These are phyloP conservation scores for Nyctereutes procyonoides DNA, from an alignment of 2,113 vertebrate genomes.

Conservation along the genomic window DNA sequence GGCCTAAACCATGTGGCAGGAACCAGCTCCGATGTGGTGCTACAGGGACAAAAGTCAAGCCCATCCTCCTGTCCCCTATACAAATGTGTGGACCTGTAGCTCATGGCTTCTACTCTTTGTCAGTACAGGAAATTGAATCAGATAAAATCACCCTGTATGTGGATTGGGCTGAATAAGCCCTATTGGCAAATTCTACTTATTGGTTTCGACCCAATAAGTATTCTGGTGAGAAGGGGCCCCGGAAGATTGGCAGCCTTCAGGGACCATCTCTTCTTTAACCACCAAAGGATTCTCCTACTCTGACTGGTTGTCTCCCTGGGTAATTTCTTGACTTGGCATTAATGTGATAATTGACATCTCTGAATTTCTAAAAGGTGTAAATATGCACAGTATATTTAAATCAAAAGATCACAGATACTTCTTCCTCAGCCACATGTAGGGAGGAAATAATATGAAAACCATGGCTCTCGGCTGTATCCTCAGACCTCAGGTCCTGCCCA, in stretches of 20 bases:
- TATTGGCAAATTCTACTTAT: neutral
- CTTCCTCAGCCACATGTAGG: neutral
- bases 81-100: fast-evolving
- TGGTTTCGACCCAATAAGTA: neutral
- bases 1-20: neutral
- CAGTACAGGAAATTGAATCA: neutral
- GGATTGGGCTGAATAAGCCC: neutral
- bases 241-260: neutral
- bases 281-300: neutral
- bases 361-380: neutral
- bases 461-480: fast-evolving
- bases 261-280: neutral
- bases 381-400: neutral
- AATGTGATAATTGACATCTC: neutral
- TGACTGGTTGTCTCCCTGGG: neutral
- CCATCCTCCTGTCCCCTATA: fast-evolving
- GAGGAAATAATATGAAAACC: neutral
- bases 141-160: neutral
- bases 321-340: neutral
- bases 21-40: neutral
- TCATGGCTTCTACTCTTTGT: neutral
- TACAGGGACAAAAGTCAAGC: fast-evolving
- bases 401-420: neutral
- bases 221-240: neutral
- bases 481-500: neutral